Evolutionary conservation across 2,888 invertebrate genomes (phyloP), one percentile per base, ranked within the genome.

Genomic region (Thelaira solivaga): DNA sequence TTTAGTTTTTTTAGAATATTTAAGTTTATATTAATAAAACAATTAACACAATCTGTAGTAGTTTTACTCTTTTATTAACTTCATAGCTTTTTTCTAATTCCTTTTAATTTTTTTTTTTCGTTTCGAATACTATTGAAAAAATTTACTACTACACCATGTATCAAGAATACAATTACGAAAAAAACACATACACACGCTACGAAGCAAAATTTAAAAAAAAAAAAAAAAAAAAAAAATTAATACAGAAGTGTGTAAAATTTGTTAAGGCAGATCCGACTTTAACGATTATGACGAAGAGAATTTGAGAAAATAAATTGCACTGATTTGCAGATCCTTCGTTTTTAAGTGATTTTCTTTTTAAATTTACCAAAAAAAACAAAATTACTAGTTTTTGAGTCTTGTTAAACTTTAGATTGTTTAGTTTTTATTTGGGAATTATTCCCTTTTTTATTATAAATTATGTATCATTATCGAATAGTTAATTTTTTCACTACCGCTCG

Each of bases 61-160:
- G 34, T 72, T 55, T 72, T 51, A 41, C 53, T 61, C 41, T 31
- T 68, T 55, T 31, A 11, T 22, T 64, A 7, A 49, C 53, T n/a
- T n/a, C n/a, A n/a, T 41, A 51, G 29, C 16, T 43, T 62, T 24
- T 79, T 47, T n/a, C 45, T 22, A 45, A 26, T 43, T 39, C 49
- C 51, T 29, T 49, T 47, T 53, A 11, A 31, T 10, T 65, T 64
- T 67, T 47, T 68, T 20, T 29, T 62, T n/a, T n/a, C n/a, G n/a
- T 53, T 43, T 65, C 29, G 65, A 79, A 65, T 78, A 59, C 75
- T 65, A 68, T 67, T 57, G 53, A 67, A 61, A 61, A 69, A 71
- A 24, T 64, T 55, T 75, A 78, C 59, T 75, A 72, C 71, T 76
- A 76, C 55, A 64, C 69, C 78, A 78, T 59, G 47, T 61, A 76